These are phyloP conservation scores for Hassar affinis DNA, from an alignment of 2,113 vertebrate genomes.

Conservation along the genomic window DNA sequence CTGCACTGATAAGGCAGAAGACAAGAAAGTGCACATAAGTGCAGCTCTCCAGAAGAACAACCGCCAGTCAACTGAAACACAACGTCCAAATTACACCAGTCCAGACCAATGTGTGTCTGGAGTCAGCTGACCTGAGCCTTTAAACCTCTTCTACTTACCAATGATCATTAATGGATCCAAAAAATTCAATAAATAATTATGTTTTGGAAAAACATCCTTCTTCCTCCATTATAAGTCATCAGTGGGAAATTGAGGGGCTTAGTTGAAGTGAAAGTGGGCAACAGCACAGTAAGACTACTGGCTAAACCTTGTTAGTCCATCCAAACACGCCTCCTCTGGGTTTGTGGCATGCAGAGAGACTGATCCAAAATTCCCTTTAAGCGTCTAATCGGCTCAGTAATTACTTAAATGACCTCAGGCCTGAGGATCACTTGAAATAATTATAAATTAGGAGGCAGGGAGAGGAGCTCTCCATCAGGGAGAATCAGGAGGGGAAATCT, in stretches of 20 bases:
- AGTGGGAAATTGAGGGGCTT: conserved; percentile 20
- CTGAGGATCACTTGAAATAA: conserved; percentile 57
- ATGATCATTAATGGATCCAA: conserved; percentile 1
- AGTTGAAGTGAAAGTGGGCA: conserved; percentile 29
- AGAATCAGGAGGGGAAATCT: conserved; percentile 48
- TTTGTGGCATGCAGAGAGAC: conserved; percentile 42
- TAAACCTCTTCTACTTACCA: conserved; percentile 29
- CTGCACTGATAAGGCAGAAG: conserved; percentile 35
- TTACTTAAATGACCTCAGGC: conserved; percentile 61
- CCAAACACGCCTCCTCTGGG: conserved; percentile 49
- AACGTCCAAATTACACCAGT: conserved; percentile 26
- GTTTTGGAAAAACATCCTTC: conserved; percentile 22
- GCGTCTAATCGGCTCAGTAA: conserved; percentile 60
- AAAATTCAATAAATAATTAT: conserved; percentile 41
- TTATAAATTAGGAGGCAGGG: conserved; percentile 56
- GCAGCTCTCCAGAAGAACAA: conserved; percentile 29
- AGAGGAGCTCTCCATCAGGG: conserved; percentile 48
- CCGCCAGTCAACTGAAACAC: conserved; percentile 23
- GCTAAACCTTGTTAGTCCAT: conserved; percentile 54
- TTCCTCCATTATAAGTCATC: conserved; percentile 7
- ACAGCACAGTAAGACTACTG: conserved; percentile 16
- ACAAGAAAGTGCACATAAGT: conserved; percentile 23
- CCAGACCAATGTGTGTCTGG: not conserved
- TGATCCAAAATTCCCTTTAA: conserved; percentile 59
- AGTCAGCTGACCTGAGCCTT: conserved; percentile 27